Evolutionary conservation across 2,113 vertebrate species (phyloP), one percentile per base, ranked within the genome.

Genomic region (Motacilla alba): DNA sequence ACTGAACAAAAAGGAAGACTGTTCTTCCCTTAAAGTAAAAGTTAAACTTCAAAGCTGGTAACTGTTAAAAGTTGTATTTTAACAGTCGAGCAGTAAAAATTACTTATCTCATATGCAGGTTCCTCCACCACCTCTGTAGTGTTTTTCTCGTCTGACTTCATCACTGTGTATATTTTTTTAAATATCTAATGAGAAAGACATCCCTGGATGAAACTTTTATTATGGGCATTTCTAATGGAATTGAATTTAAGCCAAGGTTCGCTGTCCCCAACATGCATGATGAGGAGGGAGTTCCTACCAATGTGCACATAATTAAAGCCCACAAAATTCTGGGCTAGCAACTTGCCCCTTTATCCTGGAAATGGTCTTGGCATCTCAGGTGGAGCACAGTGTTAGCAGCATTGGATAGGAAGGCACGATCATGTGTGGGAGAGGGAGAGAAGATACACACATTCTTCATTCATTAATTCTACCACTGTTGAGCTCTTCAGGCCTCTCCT

Each of bases 81-180:
- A 13, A 41, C n/a, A n/a, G n/a, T n/a, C n/a, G n/a, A n/a, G n/a
- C 33, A 46, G 41, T 70, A 67, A 89, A 92, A 79, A 46, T 56
- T 3, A 39, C 23, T 20, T 68, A 47, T 1, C 35, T 2, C 0
- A 19, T 35, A n/a, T 0, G 0, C 1, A 3, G 23, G 11, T 86
- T 89, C 52, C 46, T 75, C 33, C 6, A 33, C 35, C 28, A n/a
- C 4, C 11, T 23, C 50, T n/a, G 37, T 44, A 46, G 58, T 17
- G 9, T 69, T 91, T 83, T 87, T 70, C 41, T 81, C 56, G 81
- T 77, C 64, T 49, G 60, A 2, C 20, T 83, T 83, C 41, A 5
- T 53, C 35, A 26, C 33, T 30, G 8, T 44, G 20, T 60, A 14
- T 6, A 1, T 31, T 47, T 52, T 55, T 52, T 79, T 67, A 28